Evolutionary conservation across 2,888 invertebrate genomes (phyloP).

Genomic region (Nomada hirtipes): DNA sequence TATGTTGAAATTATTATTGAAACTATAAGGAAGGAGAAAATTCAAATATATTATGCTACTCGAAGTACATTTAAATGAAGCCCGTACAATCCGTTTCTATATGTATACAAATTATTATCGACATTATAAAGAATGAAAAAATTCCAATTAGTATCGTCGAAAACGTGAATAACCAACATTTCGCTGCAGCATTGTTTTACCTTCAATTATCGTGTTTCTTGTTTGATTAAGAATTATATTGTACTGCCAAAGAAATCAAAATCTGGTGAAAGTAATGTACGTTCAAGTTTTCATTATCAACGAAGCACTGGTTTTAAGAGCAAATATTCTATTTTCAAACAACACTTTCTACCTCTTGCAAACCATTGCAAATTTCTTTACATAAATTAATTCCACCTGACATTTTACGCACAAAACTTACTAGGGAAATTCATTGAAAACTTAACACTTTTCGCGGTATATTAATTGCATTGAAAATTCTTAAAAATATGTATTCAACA

Average conservation of each 20-base stretch:
- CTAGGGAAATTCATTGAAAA: too few relatives aligned
- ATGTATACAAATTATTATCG: too few relatives aligned
- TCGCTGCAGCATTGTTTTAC: not conserved
- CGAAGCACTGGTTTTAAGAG: not conserved
- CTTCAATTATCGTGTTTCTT: too few relatives aligned
- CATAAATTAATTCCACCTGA: too few relatives aligned
- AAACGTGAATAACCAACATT: not conserved
- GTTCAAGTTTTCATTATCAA: not conserved
- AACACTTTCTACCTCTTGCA: conserved; percentile 1
- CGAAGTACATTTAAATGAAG: too few relatives aligned
- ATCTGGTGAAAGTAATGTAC: conserved; percentile 18
- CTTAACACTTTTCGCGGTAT: too few relatives aligned
- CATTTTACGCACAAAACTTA: not conserved
- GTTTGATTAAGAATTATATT: not conserved
- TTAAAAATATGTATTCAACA: too few relatives aligned
- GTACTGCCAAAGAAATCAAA: not conserved
- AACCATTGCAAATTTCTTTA: not conserved
- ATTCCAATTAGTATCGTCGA: not conserved
- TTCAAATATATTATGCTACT: too few relatives aligned
- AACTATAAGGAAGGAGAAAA: too few relatives aligned
- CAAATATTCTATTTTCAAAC: not conserved
- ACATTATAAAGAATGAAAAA: not conserved
- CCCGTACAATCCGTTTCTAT: too few relatives aligned
- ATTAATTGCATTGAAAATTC: too few relatives aligned
- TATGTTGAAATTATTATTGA: too few relatives aligned